Percentiles rank a stretch among this genome's conserved stretches.
These are phyloP conservation scores for Rattus norvegicus DNA, from an alignment of 2,113 vertebrate species.

Conservation along the genomic window GRCr8 NC_086027.1:77987501-77988000, in stretches of 20 bases:
- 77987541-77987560: neutral
- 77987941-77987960: neutral
- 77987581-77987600: neutral
- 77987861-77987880: neutral
- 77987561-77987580: neutral
- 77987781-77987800: constrained; percentile 4
- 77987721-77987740: neutral
- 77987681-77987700: neutral
- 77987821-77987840: neutral
- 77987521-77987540: neutral
- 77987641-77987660: neutral
- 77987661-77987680: constrained; percentile 11
- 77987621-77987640: neutral
- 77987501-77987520: constrained; percentile 1
- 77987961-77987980: neutral
- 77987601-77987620: neutral
- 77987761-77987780: neutral
- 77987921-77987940: neutral
- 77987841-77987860: neutral
- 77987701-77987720: neutral
- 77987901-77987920: neutral
- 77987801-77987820: neutral
- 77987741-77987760: neutral
- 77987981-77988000: neutral
- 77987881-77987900: neutral